A percentile compares a stretch with the other conserved stretches of the same genome.
Evolutionary conservation across 2,797 vertebrate genomes (phyloP).

Genomic region (Sphenopsis melanotis): DNA sequence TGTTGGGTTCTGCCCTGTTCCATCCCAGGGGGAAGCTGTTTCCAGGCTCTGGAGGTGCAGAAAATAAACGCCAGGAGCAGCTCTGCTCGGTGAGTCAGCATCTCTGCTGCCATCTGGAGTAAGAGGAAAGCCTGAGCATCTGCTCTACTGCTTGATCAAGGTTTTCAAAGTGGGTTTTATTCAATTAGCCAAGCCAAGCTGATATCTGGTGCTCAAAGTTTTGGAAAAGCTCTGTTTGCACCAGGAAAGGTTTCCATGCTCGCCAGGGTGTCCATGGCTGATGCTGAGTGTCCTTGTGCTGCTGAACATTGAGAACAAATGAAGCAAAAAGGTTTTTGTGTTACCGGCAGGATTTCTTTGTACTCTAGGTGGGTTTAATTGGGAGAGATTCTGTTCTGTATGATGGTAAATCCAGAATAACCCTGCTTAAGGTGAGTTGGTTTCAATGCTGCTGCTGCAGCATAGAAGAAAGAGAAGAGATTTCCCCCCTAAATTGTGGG

Average conservation of each 20-base stretch:
- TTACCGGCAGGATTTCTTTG: not conserved
- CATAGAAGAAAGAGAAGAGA: fast-evolving
- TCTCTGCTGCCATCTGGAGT: constrained; percentile 58
- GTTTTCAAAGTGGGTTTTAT: not conserved
- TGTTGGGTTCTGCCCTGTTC: not conserved
- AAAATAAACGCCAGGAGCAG: not conserved
- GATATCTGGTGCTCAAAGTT: not conserved
- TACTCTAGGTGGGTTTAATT: not conserved
- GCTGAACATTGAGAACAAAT: not conserved
- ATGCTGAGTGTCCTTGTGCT: not conserved
- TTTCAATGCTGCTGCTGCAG: not conserved
- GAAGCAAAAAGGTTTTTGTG: not conserved
- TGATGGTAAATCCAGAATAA: not conserved
- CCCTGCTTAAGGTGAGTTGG: not conserved
- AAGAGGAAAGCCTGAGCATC: constrained; percentile 26
- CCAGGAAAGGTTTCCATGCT: not conserved
- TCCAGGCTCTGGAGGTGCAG: not conserved
- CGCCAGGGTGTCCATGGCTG: not conserved
- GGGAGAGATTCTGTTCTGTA: not conserved
- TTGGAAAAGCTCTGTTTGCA: not conserved
- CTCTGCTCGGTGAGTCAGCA: not conserved
- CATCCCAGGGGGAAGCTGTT: not conserved
- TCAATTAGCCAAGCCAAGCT: not conserved
- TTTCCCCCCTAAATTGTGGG: not conserved
- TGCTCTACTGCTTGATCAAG: fast-evolving